phyloP scores from a whole-genome alignment of 1,140 invertebrate genomes.

The Hyles vespertilio region DNA sequence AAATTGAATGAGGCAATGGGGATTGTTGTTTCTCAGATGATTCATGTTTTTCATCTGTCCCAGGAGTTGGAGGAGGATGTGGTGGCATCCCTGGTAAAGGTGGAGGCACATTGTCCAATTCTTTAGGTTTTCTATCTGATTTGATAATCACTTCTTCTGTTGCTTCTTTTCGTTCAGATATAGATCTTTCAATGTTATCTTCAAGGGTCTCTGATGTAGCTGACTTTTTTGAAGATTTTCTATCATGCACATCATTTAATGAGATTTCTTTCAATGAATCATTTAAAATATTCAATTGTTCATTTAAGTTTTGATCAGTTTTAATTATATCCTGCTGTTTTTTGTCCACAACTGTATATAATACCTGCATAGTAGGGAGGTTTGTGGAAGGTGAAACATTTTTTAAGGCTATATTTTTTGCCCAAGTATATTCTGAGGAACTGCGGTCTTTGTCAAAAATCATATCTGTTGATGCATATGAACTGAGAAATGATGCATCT shows the following conservation, averaged over 20 bases:
- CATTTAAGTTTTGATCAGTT: constrained; percentile 13
- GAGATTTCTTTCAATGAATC: background rate
- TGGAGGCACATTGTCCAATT: constrained; percentile 30
- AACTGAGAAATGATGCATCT: constrained; percentile 54
- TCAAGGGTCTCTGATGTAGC: no score
- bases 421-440: constrained; percentile 17
- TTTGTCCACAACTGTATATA: constrained; percentile 30
- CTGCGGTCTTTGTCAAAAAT: constrained; percentile 25
- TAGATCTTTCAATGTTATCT: no score
- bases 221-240: no score
- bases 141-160: no score
- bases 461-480: constrained; percentile 37
- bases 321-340: constrained; percentile 17
- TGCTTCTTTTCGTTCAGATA: no score
- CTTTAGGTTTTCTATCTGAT: no score
- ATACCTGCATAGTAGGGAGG: constrained; percentile 24
- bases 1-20: background rate
- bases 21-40: background rate
- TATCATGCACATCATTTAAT: no score
- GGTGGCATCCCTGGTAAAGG: constrained; percentile 50
- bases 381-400: constrained; percentile 15
- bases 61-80: constrained; percentile 63
- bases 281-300: background rate
- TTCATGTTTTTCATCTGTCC: constrained; percentile 20
- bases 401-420: constrained; percentile 20